Evolutionary conservation across 2,797 vertebrate genomes (phyloP), one percentile per base, ranked within the genome.

Genomic region (Syngnathus acus): DNA sequence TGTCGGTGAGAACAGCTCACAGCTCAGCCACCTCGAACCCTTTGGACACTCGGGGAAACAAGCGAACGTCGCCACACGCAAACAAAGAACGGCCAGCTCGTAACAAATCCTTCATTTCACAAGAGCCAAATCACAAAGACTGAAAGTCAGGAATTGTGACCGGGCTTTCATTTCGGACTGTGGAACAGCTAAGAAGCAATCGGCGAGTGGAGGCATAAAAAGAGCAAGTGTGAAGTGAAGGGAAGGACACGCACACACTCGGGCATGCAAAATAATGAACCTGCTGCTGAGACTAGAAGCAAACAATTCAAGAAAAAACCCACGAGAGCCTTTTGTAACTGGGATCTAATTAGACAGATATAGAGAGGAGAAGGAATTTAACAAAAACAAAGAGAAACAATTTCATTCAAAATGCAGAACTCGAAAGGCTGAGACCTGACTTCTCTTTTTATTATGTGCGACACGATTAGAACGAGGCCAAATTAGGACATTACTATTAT

Each of bases 1-100:
- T 76, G 84, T 82, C 72, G 78, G 81, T 88, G 74, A 88, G 65
- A 60, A 74, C 60, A 65, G 58, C 68, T 71, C 45, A 59, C 64
- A 65, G 64, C 62, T 67, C 78, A 65, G 51, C 38, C 62, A 64
- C 63, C 47, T 38, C 19, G 32, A 32, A 32, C 32, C 32, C 4
- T 32, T 32, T 32, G 32, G 32, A 32, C 32, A 32, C 32, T 32
- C 32, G 32, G 32, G 32, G 32, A 32, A 32, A 32, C 32, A 32
- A 32, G 32, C 32, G 32, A 32, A 32, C 3, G 32, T 4, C 32
- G 32, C 32, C 32, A 32, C 32, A 32, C 32, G 32, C 32, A 32
- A 32, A 32, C 32, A 32, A 32, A 32, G 32, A 32, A 32, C 32
- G 32, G 32, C 32, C 32, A 32, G 32, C 32, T 32, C 32, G 32